A percentile compares a stretch with the other conserved stretches of the same genome.
These are phyloP conservation scores for Anniella stebbinsi DNA, from an alignment of 2,797 vertebrate species.

Conservation along the genomic window DNA sequence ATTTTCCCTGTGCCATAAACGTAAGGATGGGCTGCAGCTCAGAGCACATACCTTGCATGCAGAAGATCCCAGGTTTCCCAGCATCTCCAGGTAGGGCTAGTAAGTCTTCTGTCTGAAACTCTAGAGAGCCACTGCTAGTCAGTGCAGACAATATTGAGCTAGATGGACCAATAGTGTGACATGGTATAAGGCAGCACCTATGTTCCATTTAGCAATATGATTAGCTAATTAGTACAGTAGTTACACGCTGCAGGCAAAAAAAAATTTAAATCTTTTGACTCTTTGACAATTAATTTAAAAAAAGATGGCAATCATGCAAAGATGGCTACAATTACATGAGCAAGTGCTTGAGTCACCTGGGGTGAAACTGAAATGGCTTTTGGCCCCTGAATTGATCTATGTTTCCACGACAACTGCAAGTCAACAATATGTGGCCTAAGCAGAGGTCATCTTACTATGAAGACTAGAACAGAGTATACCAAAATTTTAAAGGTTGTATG, in stretches of 20 bases:
- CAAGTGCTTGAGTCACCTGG: background rate
- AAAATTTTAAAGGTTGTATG: background rate
- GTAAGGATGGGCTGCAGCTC: background rate
- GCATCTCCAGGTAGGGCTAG: background rate
- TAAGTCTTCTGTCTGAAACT: background rate
- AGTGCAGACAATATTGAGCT: background rate
- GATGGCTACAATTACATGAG: too few species aligned
- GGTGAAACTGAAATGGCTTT: background rate
- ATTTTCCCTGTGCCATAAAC: conserved; percentile 45
- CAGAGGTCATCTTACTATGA: background rate
- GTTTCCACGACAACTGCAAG: too few species aligned
- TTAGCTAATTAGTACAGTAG: background rate
- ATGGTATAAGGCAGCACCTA: too few species aligned
- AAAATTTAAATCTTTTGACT: background rate
- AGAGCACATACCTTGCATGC: background rate
- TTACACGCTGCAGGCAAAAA: background rate
- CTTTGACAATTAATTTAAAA: background rate
- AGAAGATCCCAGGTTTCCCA: background rate
- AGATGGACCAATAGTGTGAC: background rate
- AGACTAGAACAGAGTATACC: background rate
- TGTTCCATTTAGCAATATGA: conserved; percentile 24
- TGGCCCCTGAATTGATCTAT: too few species aligned
- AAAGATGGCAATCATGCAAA: background rate
- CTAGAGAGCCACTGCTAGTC: background rate
- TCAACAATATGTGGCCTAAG: too few species aligned